Conservation (phyloP, 2,113 vertebrate species). For the Telmatochromis sp. region DNA sequence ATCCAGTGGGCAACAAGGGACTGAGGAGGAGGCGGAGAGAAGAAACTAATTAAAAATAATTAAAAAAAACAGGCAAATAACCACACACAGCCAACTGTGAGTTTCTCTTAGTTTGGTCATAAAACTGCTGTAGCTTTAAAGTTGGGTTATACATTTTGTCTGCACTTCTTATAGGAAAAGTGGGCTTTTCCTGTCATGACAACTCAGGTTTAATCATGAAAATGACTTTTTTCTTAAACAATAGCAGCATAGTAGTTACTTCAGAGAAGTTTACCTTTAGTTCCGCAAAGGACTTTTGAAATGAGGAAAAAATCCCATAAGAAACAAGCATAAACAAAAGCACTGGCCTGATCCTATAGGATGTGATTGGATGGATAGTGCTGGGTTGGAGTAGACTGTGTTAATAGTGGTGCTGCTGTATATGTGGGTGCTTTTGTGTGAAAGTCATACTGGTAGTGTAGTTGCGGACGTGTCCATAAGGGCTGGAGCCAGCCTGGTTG, state of each 20-base stretch:
- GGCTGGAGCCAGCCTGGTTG: slow-evolving; percentile 83
- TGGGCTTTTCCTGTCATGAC: background rate
- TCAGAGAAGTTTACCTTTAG: background rate
- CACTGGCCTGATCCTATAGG: background rate
- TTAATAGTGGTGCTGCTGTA: background rate
- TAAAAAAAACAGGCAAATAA: background rate
- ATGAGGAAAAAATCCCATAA: background rate
- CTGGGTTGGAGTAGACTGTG: background rate
- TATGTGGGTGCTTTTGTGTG: background rate
- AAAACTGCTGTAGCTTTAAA: background rate
- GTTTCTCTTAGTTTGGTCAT: background rate
- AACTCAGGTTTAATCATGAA: background rate
- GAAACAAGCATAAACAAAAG: background rate
- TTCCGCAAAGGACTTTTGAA: background rate
- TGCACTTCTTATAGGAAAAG: background rate
- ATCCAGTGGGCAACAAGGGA: slow-evolving; percentile 84
- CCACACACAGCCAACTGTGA: background rate
- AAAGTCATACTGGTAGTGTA: slow-evolving; percentile 81
- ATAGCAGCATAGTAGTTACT: background rate
- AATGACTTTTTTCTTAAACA: background rate
- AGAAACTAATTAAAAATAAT: background rate
- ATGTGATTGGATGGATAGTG: background rate
- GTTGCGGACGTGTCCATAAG: slow-evolving; percentile 73
- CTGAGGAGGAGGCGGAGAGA: slow-evolving; percentile 45
- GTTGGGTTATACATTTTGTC: background rate